Base-by-base conservation (phyloP, 2,113 vertebrate genomes). In the Dinomys branickii region DNA sequence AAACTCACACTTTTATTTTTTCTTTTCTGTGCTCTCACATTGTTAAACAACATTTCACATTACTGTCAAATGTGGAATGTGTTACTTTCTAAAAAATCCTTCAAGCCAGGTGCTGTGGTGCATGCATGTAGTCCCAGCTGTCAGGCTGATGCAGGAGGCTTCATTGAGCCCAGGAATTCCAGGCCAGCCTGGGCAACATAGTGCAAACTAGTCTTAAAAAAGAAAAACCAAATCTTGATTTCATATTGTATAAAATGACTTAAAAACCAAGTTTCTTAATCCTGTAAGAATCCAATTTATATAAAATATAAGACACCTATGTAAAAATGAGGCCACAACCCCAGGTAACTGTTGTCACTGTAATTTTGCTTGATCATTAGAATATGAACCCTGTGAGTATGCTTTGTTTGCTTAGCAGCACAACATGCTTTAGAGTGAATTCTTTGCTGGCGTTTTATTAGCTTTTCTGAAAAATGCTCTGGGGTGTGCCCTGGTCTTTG, bases 361-460 rank as follows among this genome's bases (percentile, higher is more conserved):
- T 90, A 81, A 65, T 73, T 91, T 91, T 90, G 44, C n/a, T 28
- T 96, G 14, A 16, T n/a, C 28, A 52, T 73, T 81, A 28, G 63
- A 93, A 78, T 28, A 33, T 61, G 58, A 88, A 78, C 22, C 35
- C 22, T 94, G 65, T 90, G 30, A 77, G 4, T 82, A 12, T 92
- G 33, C 50, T 86, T 95, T 86, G 28, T 86, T 94, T 82, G 7
- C 50, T 92, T 65, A 63, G n/a, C 2, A 91, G 41, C 20, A 85
- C 24, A 54, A 44, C 73, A 44, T 7, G 35, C 20, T 12, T 75
- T 16, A n/a, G 26, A 28, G 41, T 52, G 81, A 92, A 58, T 94
- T 94, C 24, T 93, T 5, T 88, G 35, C n/a, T 95, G 17, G 17
- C 88, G 92, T 90, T 83, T 94, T 33, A 56, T 90, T 96, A 84